Conservation (phyloP, 2,113 vertebrate genomes). For the Lynx canadensis region DNA sequence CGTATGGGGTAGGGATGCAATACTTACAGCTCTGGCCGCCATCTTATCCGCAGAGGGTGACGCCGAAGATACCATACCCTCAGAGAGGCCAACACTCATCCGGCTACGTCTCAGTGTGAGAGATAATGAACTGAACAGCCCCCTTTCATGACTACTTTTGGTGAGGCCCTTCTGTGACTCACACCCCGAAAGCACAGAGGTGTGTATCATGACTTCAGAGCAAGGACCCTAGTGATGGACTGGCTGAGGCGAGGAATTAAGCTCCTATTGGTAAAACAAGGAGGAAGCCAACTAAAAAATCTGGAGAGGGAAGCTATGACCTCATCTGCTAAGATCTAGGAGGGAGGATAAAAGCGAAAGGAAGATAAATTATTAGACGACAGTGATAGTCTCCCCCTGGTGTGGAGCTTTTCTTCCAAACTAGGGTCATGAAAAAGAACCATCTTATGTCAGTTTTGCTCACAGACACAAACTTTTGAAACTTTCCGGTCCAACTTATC, state of each 20-base stretch:
- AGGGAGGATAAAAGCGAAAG: neutral
- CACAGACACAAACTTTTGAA: neutral
- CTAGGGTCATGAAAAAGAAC: neutral
- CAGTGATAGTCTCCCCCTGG: neutral
- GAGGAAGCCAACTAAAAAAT: neutral
- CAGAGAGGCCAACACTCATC: neutral
- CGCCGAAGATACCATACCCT: neutral
- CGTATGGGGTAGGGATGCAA: neutral
- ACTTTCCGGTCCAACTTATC: neutral
- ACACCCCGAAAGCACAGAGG: neutral
- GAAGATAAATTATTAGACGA: neutral
- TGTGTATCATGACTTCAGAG: neutral
- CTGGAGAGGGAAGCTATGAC: neutral
- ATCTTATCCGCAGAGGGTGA: neutral
- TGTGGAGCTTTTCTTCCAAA: neutral
- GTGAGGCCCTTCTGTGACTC: neutral
- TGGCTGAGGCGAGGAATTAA: neutral
- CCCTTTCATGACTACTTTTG: neutral
- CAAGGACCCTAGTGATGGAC: neutral
- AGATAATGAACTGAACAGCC: neutral
- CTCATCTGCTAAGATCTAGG: neutral
- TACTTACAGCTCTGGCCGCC: neutral
- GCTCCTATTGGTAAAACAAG: neutral
- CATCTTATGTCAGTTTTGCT: neutral
- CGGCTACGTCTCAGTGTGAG: neutral